Conservation (phyloP, 2,888 invertebrate species). For the Acleris cristana region DNA sequence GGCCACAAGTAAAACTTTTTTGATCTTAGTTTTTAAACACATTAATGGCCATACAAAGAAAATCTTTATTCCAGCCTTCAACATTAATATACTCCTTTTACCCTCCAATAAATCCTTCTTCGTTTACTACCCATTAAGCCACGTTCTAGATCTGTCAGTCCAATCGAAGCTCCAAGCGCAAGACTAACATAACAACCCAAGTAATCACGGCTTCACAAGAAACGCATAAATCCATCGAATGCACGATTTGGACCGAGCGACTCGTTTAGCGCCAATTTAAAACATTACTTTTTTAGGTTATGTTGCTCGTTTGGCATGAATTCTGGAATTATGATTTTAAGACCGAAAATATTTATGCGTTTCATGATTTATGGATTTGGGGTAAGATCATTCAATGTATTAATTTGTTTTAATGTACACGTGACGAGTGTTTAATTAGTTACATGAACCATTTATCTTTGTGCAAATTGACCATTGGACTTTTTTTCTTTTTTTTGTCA, state of each 20-base stretch:
- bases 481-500: no score
- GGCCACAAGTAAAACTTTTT: no score
- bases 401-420: constrained; percentile 18
- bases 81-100: constrained; percentile 4
- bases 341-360: constrained; percentile 23
- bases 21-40: no score
- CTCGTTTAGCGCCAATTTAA: constrained; percentile 29
- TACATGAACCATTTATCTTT: no score
- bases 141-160: constrained; percentile 56
- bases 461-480: no score
- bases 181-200: constrained; percentile 59
- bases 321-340: constrained; percentile 27
- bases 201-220: constrained; percentile 48
- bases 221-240: constrained; percentile 31
- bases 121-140: constrained; percentile 29
- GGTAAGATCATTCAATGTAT: constrained; percentile 26
- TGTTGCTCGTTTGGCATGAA: constrained; percentile 20
- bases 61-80: no score
- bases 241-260: constrained; percentile 17
- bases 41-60: no score
- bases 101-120: constrained; percentile 21
- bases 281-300: constrained; percentile 33
- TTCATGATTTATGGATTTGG: constrained; percentile 5
- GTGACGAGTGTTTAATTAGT: background rate
- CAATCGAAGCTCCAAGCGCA: constrained; percentile 71